Evolutionary conservation across 2,888 invertebrate species (phyloP).

Genomic region (Xanthia togata): DNA sequence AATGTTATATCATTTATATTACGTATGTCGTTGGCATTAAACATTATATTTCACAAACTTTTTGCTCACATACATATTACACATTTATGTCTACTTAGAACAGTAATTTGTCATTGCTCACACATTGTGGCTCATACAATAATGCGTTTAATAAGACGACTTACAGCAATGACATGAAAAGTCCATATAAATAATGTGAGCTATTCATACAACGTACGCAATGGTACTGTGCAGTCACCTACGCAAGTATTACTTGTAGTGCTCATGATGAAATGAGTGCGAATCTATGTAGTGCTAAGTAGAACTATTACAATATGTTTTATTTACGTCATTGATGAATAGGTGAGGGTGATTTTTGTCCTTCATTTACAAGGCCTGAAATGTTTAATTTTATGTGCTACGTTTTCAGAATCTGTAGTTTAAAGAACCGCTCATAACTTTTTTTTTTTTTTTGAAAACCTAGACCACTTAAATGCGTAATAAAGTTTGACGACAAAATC

Average conservation of each 20-base stretch:
- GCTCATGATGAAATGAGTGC: slow-evolving; percentile 33
- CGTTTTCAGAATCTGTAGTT: neutral
- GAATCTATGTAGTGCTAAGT: slow-evolving; percentile 21
- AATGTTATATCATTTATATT: too few relatives aligned
- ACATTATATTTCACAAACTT: slow-evolving; percentile 20
- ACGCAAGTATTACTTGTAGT: slow-evolving; percentile 33
- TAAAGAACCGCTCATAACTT: neutral
- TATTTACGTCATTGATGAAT: neutral
- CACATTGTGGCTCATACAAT: slow-evolving; percentile 39
- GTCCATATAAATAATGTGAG: slow-evolving; percentile 74
- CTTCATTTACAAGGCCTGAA: neutral
- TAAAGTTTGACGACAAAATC: neutral
- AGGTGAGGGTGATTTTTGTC: neutral
- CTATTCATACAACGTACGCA: slow-evolving; percentile 60
- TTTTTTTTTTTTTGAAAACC: neutral
- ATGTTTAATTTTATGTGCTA: neutral
- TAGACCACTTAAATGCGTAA: neutral
- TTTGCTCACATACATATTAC: slow-evolving; percentile 1
- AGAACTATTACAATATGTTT: neutral
- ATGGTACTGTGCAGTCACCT: slow-evolving; percentile 27
- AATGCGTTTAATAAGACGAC: slow-evolving; percentile 49
- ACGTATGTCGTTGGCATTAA: neutral
- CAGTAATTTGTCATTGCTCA: slow-evolving; percentile 44
- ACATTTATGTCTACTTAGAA: neutral
- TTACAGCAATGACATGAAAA: slow-evolving; percentile 67